Evolutionary conservation across 2,888 invertebrate species (phyloP), one percentile per base, ranked within the genome.

Genomic region (Eulithis prunata): DNA sequence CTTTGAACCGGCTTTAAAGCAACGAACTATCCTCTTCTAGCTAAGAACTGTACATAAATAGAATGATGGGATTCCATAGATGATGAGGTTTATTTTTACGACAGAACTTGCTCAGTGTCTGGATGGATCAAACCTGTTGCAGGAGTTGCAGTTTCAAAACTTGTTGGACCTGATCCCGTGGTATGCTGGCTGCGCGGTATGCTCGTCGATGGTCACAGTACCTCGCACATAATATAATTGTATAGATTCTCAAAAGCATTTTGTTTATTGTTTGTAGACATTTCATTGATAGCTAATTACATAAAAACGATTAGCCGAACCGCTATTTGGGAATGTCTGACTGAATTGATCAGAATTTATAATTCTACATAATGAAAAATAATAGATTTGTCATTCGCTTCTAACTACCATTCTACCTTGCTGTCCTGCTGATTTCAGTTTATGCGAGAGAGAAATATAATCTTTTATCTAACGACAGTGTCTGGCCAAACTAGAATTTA

Each of bases 191-290:
- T 21, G 21, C 41, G 54, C 21, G 53, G 56, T 21, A 46, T 32
- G 21, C 54, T 49, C 10, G 43, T 49, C 32, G 43, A 61, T 67
- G 68, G 68, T 57, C 60, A 53, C 66, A 53, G 46, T 68, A 70
- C 14, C n/a, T 12, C 51, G 62, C 49, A 59, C 60, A 57, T 41
- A 64, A 60, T n/a, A 21, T n/a, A 21, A 49, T 21, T 21, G 41
- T 49, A 62, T 49, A 47, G 45, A 43, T 64, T 68, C 62, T 66
- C 53, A 60, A n/a, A n/a, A 66, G 62, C 59, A 62, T 66, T 71
- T 61, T 61, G 60, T 66, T 64, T 59, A 14, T 13, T 54, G 21
- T 55, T 55, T 52, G 36, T 46, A 14, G 49, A 55, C n/a, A 32
- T 56, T 43, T 43, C 13, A 38, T 53, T 7, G 38, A 38, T 38